phyloP scores from a whole-genome alignment of 1,140 invertebrate genomes.

The Euwallacea similis region DNA sequence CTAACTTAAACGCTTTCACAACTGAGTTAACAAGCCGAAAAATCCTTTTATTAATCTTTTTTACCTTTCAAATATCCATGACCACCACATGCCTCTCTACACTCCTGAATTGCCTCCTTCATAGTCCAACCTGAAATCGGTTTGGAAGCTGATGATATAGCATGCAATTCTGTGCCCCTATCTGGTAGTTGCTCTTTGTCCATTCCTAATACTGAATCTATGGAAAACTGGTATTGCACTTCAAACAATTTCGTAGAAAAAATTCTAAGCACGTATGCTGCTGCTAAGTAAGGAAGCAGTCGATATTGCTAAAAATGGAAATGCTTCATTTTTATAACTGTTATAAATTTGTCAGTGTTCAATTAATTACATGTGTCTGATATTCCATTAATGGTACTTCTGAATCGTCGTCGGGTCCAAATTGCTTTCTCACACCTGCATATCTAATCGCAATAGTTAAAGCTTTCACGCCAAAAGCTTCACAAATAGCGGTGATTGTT shows the following conservation, averaged over 20 bases:
- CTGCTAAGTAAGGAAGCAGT: conserved; percentile 84
- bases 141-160: conserved; percentile 85
- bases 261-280: conserved; percentile 74
- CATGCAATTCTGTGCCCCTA: conserved; percentile 81
- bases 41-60: background rate
- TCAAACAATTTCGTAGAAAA: conserved; percentile 62
- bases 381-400: conserved; percentile 91
- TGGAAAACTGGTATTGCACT: conserved; percentile 45
- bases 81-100: conserved; percentile 87
- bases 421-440: conserved; percentile 86
- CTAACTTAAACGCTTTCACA: background rate
- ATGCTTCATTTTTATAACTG: background rate
- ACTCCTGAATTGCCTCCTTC: conserved; percentile 86
- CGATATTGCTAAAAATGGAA: conserved; percentile 78
- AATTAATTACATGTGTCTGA: conserved; percentile 71
- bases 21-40: background rate
- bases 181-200: conserved; percentile 44
- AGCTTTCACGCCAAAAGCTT: conserved; percentile 70
- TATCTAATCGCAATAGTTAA: conserved; percentile 88
- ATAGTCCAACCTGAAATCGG: conserved; percentile 83
- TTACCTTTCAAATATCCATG: conserved; percentile 76
- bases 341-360: conserved; percentile 17
- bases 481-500: conserved; percentile 71
- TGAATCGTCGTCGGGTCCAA: conserved; percentile 68
- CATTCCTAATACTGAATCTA: conserved; percentile 41